Conservation (phyloP, 2,113 vertebrate genomes). For the Clarias gariepinus region DNA sequence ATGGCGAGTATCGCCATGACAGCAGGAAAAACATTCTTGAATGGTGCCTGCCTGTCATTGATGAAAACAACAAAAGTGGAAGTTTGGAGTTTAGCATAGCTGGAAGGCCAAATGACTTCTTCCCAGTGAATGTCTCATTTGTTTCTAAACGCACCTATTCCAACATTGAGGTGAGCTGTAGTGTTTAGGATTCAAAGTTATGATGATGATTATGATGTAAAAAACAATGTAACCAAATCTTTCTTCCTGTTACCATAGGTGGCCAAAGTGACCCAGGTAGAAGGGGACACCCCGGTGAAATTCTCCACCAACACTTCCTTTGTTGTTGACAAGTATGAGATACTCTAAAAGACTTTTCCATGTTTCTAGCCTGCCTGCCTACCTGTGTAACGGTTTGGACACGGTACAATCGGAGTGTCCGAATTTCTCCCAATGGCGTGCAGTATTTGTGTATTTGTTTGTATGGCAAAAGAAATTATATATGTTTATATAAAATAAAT, state of each 20-base stretch:
- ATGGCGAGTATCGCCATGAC: slow-evolving; percentile 96
- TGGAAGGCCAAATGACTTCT: slow-evolving; percentile 94
- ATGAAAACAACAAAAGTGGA: slow-evolving; percentile 94
- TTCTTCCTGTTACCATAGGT: slow-evolving; percentile 72
- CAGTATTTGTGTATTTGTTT: slow-evolving; percentile 78
- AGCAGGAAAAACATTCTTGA: slow-evolving; percentile 88
- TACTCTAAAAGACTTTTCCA: slow-evolving; percentile 81
- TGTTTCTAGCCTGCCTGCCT: slow-evolving; percentile 64
- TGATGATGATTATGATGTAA: neutral
- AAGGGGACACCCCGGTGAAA: slow-evolving; percentile 84
- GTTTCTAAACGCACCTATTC: slow-evolving; percentile 95
- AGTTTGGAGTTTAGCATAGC: slow-evolving; percentile 96
- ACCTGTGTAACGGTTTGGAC: slow-evolving; percentile 64
- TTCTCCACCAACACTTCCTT: slow-evolving; percentile 95
- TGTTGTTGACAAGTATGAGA: slow-evolving; percentile 96
- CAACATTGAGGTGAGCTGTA: slow-evolving; percentile 85
- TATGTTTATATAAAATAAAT: slow-evolving; percentile 69
- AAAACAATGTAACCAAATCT: neutral
- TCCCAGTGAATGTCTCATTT: slow-evolving; percentile 91
- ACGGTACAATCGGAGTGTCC: slow-evolving; percentile 59
- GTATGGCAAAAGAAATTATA: slow-evolving; percentile 66
- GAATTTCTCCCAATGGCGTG: slow-evolving; percentile 55
- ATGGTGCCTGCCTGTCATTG: slow-evolving; percentile 96
- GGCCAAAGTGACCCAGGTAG: slow-evolving; percentile 91
- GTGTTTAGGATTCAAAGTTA: neutral